A percentile compares a stretch with the other conserved stretches of the same genome.
These are phyloP conservation scores for Xestia c-nigrum DNA, from an alignment of 2,888 invertebrate genomes.

Conservation along the genomic window DNA sequence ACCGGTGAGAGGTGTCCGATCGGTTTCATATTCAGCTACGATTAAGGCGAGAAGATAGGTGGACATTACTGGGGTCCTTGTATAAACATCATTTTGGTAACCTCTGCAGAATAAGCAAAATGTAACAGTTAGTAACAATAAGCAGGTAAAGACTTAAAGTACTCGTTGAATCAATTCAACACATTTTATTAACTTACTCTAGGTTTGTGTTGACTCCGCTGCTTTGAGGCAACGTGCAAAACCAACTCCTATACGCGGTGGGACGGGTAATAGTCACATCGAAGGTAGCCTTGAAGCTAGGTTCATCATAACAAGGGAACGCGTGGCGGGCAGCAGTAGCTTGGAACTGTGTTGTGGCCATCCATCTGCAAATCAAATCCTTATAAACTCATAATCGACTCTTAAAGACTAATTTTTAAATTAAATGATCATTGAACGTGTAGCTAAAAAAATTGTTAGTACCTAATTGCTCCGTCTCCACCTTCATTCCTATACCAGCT, in stretches of 20 bases:
- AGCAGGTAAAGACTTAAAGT: not conserved
- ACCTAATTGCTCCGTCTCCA: slow-evolving; percentile 71
- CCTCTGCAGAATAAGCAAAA: slow-evolving; percentile 68
- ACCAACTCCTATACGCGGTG: slow-evolving; percentile 84
- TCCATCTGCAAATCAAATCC: slow-evolving; percentile 81
- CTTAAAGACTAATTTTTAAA: not conserved
- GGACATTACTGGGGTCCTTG: slow-evolving; percentile 89
- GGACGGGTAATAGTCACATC: slow-evolving; percentile 92
- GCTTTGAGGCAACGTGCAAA: slow-evolving; percentile 90
- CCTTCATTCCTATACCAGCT: slow-evolving; percentile 82
- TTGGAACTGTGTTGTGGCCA: slow-evolving; percentile 93
- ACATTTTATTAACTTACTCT: slow-evolving; percentile 1
- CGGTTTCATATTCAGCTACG: slow-evolving; percentile 90
- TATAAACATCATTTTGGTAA: slow-evolving; percentile 78
- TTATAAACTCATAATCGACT: not conserved
- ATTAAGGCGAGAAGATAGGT: slow-evolving; percentile 93
- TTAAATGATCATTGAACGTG: not conserved
- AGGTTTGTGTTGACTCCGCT: not conserved
- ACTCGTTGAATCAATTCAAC: not conserved
- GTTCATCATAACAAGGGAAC: slow-evolving; percentile 96
- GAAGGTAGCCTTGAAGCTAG: slow-evolving; percentile 95
- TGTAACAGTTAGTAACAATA: not conserved
- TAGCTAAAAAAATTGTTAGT: not conserved
- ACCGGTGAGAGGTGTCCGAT: slow-evolving; percentile 42
- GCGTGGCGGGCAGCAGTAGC: slow-evolving; percentile 92